Evolutionary conservation across 2,113 vertebrate genomes (phyloP).

Genomic region (Callithrix jacchus): DNA sequence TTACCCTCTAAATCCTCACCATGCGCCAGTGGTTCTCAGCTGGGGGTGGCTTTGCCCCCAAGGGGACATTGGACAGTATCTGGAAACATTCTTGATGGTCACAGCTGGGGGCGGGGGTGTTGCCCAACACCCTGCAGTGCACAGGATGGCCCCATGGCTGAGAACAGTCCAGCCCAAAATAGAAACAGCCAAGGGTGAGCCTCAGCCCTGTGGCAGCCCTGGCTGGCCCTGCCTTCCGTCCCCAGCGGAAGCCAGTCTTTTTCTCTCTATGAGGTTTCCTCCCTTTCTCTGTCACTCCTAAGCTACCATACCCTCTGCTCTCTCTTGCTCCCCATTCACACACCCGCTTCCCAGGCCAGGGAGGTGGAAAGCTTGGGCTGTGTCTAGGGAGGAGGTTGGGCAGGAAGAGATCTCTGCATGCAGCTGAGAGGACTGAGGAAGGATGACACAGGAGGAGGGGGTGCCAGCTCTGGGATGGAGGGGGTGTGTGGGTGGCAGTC

Average conservation of each 20-base stretch:
- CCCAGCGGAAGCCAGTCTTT: neutral
- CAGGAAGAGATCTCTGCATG: neutral
- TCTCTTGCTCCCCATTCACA: neutral
- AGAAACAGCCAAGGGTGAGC: neutral
- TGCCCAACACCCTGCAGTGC: neutral
- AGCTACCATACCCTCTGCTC: neutral
- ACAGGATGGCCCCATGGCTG: neutral
- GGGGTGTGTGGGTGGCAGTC: neutral
- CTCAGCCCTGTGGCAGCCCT: neutral
- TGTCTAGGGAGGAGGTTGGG: neutral
- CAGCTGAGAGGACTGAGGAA: neutral
- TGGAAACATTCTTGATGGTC: neutral
- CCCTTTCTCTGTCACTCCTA: too few species aligned
- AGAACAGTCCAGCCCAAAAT: neutral
- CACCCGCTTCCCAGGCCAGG: too few species aligned
- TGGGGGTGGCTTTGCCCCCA: neutral
- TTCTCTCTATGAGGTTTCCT: too few species aligned
- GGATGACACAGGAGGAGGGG: neutral
- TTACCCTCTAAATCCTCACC: accelerated
- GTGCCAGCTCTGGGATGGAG: neutral
- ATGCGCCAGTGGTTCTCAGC: neutral
- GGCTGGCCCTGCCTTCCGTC: too few species aligned
- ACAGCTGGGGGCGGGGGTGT: neutral
- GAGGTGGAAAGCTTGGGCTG: neutral
- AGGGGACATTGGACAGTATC: too few species aligned